A percentile compares a stretch with the other conserved stretches of the same genome.
phyloP scores from a whole-genome alignment of 2,888 invertebrate genomes.

The Cantharis nigra region DNA sequence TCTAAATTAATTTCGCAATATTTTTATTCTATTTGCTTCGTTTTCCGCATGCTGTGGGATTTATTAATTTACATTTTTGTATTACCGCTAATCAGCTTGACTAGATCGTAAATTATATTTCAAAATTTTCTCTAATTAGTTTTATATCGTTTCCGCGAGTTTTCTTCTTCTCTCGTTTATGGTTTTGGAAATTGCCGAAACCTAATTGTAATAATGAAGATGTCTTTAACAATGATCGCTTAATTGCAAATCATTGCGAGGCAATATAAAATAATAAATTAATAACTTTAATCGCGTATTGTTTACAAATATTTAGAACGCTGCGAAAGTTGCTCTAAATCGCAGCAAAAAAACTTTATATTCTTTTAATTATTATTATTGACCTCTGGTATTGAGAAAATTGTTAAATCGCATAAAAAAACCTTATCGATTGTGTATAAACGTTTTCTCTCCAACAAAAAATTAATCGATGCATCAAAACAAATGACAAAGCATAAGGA shows the following conservation, averaged over 20 bases:
- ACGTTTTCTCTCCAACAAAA: background rate
- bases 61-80: background rate
- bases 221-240: background rate
- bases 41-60: background rate
- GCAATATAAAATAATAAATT: background rate
- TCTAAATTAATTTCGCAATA: background rate
- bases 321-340: conserved; percentile 1
- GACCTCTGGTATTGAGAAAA: background rate
- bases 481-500: background rate
- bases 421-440: background rate
- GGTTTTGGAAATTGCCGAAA: background rate
- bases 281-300: background rate
- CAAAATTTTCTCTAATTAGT: background rate
- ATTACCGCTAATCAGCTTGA: background rate
- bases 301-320: conserved; percentile 2
- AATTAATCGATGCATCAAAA: background rate
- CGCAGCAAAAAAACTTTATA: background rate
- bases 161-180: background rate
- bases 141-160: background rate
- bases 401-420: background rate
- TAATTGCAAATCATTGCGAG: background rate
- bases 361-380: background rate
- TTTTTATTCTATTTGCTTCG: background rate
- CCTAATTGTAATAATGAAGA: background rate
- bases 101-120: background rate